Conservation (phyloP, 2,797 vertebrate genomes). For the Oreochromis grahami region DNA sequence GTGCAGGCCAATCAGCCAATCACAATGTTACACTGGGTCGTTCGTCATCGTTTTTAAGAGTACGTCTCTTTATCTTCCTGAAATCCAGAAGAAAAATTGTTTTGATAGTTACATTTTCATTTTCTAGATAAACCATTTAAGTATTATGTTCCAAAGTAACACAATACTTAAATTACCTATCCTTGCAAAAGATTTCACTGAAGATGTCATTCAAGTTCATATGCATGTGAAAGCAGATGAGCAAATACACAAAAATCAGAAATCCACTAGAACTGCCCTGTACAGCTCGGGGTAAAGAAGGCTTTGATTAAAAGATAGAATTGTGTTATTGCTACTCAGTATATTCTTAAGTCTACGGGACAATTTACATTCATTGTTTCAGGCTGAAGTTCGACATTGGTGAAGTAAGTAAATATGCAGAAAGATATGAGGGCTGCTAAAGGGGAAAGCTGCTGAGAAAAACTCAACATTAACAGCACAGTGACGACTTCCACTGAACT, state of each 20-base stretch:
- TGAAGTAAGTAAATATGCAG: background rate
- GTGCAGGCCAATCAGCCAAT: constrained; percentile 41
- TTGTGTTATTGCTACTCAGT: background rate
- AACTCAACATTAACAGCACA: background rate
- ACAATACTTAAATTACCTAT: background rate
- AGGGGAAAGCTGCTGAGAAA: background rate
- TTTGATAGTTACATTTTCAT: background rate
- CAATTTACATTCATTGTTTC: background rate
- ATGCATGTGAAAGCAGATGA: background rate
- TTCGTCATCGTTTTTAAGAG: background rate
- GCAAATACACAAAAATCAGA: background rate
- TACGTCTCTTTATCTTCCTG: background rate
- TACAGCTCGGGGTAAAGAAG: background rate
- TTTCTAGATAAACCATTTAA: background rate
- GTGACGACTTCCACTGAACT: background rate
- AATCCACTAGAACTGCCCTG: background rate
- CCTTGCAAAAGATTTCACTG: background rate
- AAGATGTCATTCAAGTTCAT: background rate
- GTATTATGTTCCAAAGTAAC: background rate
- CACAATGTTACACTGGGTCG: background rate
- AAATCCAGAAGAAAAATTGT: background rate
- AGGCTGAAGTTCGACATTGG: background rate
- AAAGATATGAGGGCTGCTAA: background rate
- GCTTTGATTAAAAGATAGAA: background rate
- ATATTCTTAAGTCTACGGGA: background rate